Base-by-base conservation (phyloP, 1,140 invertebrate genomes). In the Carposina sasakii region DNA sequence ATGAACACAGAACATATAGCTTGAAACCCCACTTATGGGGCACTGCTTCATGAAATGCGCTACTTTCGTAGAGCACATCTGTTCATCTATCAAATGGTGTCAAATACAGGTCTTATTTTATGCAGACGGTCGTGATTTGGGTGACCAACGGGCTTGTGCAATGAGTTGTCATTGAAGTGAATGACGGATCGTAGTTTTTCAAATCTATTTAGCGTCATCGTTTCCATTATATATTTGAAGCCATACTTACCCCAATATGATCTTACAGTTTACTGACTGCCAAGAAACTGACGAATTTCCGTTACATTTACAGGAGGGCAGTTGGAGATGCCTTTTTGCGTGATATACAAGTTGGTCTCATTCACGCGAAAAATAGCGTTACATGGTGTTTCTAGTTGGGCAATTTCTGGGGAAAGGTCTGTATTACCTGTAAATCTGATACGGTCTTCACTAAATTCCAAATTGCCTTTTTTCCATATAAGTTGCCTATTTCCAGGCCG, bases 21-120 rank as follows among this genome's bases (percentile, higher is more conserved):
- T n/a, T n/a, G n/a, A n/a, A n/a, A n/a, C n/a, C n/a, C n/a, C n/a
- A n/a, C n/a, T n/a, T n/a, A n/a, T n/a, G n/a, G n/a, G n/a, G n/a
- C n/a, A n/a, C n/a, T n/a, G n/a, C n/a, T n/a, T n/a, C n/a, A n/a
- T n/a, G n/a, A n/a, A n/a, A n/a, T n/a, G n/a, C n/a, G n/a, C n/a
- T n/a, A n/a, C n/a, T n/a, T n/a, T n/a, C n/a, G n/a, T n/a, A n/a
- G n/a, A n/a, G n/a, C n/a, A n/a, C n/a, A n/a, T n/a, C n/a, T n/a
- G n/a, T n/a, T n/a, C n/a, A n/a, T n/a, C n/a, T n/a, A n/a, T 34
- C 33, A 34, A 34, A 16, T 34, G 33, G 10, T 34, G n/a, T n/a
- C n/a, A 8, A 34, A 9, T 16, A 85, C 13, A 37, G 70, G 70
- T 51, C 66, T 54, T 31, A 82, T 61, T 65, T 81, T 85, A 54